Evolutionary conservation across 1,140 invertebrate species (phyloP).

Genomic region (Bombus cullumanus): DNA sequence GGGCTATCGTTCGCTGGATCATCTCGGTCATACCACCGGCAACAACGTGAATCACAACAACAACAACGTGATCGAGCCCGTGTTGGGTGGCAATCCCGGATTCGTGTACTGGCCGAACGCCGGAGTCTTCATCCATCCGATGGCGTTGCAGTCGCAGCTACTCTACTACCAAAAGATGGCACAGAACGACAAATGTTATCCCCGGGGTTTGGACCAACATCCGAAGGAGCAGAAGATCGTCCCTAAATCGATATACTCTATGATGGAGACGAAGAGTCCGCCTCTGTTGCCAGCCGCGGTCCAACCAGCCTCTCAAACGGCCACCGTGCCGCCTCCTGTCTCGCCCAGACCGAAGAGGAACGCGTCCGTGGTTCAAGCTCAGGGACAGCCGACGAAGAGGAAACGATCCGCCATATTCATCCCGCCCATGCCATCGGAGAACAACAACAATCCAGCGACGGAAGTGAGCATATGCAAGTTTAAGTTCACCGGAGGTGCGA

Average conservation of each 20-base stretch:
- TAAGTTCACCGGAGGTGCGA: constrained; percentile 94
- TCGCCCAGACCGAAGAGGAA: constrained; percentile 76
- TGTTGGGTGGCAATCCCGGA: constrained; percentile 71
- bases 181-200: constrained; percentile 76
- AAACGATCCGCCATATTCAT: constrained; percentile 92
- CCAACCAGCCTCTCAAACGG: constrained; percentile 51
- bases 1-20: constrained; percentile 50
- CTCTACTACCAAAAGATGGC: constrained; percentile 89
- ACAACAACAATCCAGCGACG: constrained; percentile 88
- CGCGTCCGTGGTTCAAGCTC: constrained; percentile 62
- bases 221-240: constrained; percentile 77
- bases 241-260: constrained; percentile 75
- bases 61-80: constrained; percentile 63
- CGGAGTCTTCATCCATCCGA: constrained; percentile 88
- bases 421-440: constrained; percentile 89
- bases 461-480: constrained; percentile 96
- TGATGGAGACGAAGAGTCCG: constrained; percentile 75
- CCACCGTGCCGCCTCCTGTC: constrained; percentile 62
- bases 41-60: constrained; percentile 60
- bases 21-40: constrained; percentile 29
- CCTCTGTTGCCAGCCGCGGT: constrained; percentile 69
- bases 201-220: constrained; percentile 49
- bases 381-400: constrained; percentile 85
- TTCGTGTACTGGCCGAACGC: constrained; percentile 88
- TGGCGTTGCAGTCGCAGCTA: constrained; percentile 88